Conservation (phyloP, 37 sponge, comb jelly and placozoan genomes). For the Oscarella lobularis region DNA sequence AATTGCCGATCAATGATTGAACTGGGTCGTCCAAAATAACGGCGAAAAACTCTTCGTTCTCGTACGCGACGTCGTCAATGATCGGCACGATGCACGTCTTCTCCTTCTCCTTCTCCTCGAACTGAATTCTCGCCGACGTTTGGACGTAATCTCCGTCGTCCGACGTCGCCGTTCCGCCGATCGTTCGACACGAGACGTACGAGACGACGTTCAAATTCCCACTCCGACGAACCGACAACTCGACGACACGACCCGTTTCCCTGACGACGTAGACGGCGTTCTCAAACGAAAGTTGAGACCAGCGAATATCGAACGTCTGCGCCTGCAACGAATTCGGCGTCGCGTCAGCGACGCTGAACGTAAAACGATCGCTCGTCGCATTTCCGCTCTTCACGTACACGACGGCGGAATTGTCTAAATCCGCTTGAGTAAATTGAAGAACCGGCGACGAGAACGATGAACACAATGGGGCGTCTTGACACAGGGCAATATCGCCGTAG, state of each 20-base stretch:
- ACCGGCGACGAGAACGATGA: neutral
- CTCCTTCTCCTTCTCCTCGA: neutral
- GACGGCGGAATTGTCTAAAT: neutral
- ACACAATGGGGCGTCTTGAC: neutral
- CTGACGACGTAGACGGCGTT: neutral
- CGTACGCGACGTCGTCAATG: neutral
- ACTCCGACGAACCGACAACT: neutral
- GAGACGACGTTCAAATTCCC: neutral
- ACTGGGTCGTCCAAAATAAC: neutral
- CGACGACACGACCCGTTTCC: neutral
- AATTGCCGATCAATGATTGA: neutral
- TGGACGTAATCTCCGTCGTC: neutral
- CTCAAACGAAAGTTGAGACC: neutral
- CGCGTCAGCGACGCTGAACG: neutral
- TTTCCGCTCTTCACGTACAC: neutral
- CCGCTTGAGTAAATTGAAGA: neutral
- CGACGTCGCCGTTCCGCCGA: neutral
- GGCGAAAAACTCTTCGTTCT: neutral
- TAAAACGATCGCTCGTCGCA: neutral
- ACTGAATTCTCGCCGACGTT: neutral
- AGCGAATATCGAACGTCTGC: neutral
- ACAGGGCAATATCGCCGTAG: neutral
- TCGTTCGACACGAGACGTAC: neutral
- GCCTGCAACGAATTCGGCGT: neutral
- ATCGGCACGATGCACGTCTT: constrained; percentile 1